Conservation (phyloP, 1,140 invertebrate species). For the Diabrotica virgifera region DNA sequence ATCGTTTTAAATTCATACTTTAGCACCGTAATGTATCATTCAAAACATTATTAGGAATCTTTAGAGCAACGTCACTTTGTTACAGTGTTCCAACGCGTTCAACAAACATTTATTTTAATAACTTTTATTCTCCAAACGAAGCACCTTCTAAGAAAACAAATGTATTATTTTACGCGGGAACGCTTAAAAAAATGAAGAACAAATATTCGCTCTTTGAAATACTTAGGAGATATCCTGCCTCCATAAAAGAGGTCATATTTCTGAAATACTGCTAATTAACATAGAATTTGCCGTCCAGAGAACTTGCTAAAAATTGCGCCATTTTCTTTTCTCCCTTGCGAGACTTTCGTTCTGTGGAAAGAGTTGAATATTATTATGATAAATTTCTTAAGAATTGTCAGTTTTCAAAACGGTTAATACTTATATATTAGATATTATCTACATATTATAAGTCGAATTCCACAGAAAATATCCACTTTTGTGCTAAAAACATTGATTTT, state of each 20-base stretch:
- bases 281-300: neutral
- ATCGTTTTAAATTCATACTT: too few species aligned
- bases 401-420: too few species aligned
- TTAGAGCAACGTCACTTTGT: too few species aligned
- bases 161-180: neutral
- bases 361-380: neutral
- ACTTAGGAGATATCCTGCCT: neutral
- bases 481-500: too few species aligned
- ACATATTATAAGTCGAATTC: too few species aligned
- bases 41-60: too few species aligned
- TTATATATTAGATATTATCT: too few species aligned
- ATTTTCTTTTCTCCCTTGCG: neutral
- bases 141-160: neutral
- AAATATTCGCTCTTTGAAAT: neutral
- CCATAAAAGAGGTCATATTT: neutral
- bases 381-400: neutral
- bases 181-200: neutral
- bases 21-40: too few species aligned
- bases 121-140: neutral
- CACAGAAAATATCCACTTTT: too few species aligned
- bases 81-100: too few species aligned
- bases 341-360: neutral
- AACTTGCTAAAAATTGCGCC: conserved; percentile 4
- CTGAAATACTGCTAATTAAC: conserved; percentile 2
- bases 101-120: neutral